These are phyloP conservation scores for Wasmannia auropunctata DNA, from an alignment of 1,140 invertebrate species.

Conservation along the genomic window DNA sequence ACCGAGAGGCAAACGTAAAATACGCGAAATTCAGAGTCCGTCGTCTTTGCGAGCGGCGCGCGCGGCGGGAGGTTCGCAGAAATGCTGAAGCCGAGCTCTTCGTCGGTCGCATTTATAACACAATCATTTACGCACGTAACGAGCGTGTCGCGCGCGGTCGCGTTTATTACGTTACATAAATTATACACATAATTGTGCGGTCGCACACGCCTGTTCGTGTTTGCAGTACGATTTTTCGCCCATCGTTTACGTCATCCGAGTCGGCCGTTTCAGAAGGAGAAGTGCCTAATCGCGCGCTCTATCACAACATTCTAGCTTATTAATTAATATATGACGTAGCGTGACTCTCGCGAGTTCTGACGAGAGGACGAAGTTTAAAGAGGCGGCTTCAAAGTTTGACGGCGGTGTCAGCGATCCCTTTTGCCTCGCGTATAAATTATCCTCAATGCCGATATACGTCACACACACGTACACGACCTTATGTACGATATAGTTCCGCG, in stretches of 20 bases:
- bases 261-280: background rate
- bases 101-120: background rate
- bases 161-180: background rate
- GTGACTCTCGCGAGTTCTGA: background rate
- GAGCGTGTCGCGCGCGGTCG: conserved; percentile 7
- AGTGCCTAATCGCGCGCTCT: conserved; percentile 4
- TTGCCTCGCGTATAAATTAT: conserved; percentile 19
- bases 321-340: background rate
- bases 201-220: background rate
- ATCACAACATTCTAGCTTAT: background rate
- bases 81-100: background rate
- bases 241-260: background rate
- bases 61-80: conserved; percentile 17
- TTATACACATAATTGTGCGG: background rate
- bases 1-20: background rate
- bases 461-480: background rate
- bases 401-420: background rate
- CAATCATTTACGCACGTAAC: conserved; percentile 12
- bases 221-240: conserved; percentile 15
- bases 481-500: background rate
- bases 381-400: background rate
- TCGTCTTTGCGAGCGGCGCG: background rate
- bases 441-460: background rate
- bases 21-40: conserved; percentile 6
- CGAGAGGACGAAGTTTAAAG: conserved; percentile 7